Evolutionary conservation across 2,113 vertebrate species (phyloP).

Genomic region (Hypanus sabinus): DNA sequence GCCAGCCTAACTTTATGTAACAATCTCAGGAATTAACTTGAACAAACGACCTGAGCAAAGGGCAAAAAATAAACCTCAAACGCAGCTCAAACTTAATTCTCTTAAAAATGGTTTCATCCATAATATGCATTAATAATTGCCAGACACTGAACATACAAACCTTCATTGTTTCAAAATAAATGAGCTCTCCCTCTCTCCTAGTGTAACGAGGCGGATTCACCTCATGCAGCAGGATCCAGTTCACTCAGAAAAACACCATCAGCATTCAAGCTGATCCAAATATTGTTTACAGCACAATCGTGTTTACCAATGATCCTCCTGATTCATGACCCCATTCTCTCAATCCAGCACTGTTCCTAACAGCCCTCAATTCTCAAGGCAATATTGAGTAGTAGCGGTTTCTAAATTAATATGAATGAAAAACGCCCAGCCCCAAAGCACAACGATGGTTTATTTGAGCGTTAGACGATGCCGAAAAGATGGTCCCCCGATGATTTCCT

Average conservation of each 20-base stretch:
- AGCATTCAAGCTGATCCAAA: background rate
- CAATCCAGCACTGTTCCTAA: background rate
- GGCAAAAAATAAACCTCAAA: background rate
- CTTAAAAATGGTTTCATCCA: background rate
- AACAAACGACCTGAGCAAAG: background rate
- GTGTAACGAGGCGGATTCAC: background rate
- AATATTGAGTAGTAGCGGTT: too few relatives aligned
- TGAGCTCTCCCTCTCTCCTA: background rate
- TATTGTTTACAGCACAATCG: background rate
- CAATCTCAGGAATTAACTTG: too few relatives aligned
- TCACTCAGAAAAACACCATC: background rate
- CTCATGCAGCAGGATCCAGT: background rate
- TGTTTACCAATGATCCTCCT: background rate
- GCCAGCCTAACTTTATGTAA: too few relatives aligned
- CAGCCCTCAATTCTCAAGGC: too few relatives aligned
- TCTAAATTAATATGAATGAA: too few relatives aligned
- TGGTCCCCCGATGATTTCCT: too few relatives aligned
- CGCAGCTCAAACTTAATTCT: background rate
- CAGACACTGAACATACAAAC: background rate
- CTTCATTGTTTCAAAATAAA: background rate
- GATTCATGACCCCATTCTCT: background rate
- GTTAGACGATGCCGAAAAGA: too few relatives aligned
- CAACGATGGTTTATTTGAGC: too few relatives aligned
- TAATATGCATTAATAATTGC: background rate
- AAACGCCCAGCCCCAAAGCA: too few relatives aligned